Evolutionary conservation across 2,113 vertebrate species (phyloP).

Genomic region (Corvus moneduloides): DNA sequence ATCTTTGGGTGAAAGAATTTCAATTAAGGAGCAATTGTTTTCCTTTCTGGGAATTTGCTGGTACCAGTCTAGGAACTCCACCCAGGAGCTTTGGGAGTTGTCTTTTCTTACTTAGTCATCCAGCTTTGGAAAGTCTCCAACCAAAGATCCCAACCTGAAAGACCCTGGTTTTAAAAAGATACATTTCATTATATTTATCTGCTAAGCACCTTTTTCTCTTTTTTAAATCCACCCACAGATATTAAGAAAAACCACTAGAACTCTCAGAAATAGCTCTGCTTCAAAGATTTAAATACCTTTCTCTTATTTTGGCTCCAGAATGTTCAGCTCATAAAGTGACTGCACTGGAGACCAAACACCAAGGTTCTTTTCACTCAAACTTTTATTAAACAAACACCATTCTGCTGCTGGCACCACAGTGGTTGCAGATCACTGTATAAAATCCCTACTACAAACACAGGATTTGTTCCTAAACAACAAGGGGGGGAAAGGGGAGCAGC

Average conservation of each 20-base stretch:
- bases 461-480: background rate
- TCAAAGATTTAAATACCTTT: background rate
- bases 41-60: conserved; percentile 66
- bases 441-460: background rate
- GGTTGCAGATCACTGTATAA: background rate
- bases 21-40: conserved; percentile 35
- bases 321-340: background rate
- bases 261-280: background rate
- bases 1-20: conserved; percentile 45
- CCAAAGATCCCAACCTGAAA: conserved; percentile 61
- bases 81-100: conserved; percentile 72
- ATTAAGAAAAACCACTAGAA: background rate
- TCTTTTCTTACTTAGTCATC: conserved; percentile 70
- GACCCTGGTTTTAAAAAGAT: conserved; percentile 57
- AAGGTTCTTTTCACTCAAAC: background rate
- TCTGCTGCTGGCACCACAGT: background rate
- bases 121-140: conserved; percentile 63
- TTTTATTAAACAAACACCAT: background rate
- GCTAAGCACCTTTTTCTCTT: background rate
- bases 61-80: conserved; percentile 55
- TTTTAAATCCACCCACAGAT: background rate
- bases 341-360: background rate
- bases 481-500: background rate
- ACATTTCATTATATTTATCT: conserved; percentile 23
- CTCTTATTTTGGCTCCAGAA: background rate